phyloP scores from a whole-genome alignment of 2,888 invertebrate species.

The Zhengitettix transpicula region DNA sequence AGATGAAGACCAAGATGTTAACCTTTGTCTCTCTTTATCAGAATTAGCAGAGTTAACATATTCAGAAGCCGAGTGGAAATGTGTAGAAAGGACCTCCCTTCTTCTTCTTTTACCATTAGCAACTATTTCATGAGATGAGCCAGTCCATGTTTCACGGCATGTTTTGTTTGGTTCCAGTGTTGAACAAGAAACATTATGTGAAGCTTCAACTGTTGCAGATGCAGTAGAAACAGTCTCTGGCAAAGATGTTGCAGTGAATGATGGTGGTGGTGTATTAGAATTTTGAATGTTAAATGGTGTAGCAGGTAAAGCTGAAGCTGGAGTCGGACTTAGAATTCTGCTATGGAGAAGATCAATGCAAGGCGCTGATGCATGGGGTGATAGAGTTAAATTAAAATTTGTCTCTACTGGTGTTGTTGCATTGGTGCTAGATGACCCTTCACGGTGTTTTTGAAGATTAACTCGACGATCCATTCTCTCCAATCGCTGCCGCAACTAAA shows the following conservation, averaged over 20 bases:
- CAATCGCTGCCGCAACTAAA: constrained; percentile 46
- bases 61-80: neutral
- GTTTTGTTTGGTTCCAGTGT: too few relatives aligned
- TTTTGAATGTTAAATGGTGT: neutral
- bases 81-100: neutral
- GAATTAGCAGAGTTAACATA: neutral
- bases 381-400: neutral
- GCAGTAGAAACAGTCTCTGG: neutral
- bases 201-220: neutral
- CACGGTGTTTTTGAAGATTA: constrained; percentile 25
- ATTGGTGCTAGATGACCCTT: constrained; percentile 7
- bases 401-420: neutral
- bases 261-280: constrained; percentile 1
- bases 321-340: too few relatives aligned
- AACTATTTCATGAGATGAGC: too few relatives aligned
- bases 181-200: too few relatives aligned
- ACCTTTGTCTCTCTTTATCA: constrained; percentile 3
- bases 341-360: too few relatives aligned
- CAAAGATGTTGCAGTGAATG: neutral
- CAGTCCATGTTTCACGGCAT: too few relatives aligned
- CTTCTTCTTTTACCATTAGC: neutral
- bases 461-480: constrained; percentile 49
- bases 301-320: too few relatives aligned
- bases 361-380: too few relatives aligned
- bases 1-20: constrained; percentile 11